phyloP scores from a whole-genome alignment of 2,797 vertebrate genomes.

The Zalophus californianus region DNA sequence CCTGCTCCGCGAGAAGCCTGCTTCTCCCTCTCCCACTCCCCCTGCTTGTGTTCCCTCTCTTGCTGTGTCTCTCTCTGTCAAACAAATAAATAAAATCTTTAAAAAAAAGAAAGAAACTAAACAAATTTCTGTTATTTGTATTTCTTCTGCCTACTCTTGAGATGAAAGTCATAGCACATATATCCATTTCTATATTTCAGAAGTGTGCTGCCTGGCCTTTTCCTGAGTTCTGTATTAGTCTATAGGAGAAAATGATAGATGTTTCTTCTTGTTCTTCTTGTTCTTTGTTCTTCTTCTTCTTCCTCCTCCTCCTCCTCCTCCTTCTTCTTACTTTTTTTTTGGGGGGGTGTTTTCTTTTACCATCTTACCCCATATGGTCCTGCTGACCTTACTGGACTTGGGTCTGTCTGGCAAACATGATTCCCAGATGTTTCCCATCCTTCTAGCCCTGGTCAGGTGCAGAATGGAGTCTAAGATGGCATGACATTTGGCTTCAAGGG shows the following conservation, averaged over 20 bases:
- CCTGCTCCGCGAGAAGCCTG: too few species aligned
- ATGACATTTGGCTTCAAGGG: background rate
- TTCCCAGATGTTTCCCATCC: background rate
- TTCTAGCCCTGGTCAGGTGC: background rate
- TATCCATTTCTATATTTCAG: background rate
- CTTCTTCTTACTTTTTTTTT: background rate
- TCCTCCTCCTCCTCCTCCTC: background rate
- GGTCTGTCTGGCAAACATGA: background rate
- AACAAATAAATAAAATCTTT: too few species aligned
- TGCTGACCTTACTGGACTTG: background rate
- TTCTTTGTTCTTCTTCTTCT: too few species aligned
- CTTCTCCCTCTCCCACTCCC: too few species aligned
- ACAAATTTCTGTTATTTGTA: background rate
- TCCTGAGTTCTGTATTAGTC: background rate
- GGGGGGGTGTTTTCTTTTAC: background rate
- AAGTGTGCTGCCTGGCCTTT: background rate
- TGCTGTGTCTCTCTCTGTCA: too few species aligned
- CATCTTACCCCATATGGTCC: background rate
- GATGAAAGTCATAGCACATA: background rate
- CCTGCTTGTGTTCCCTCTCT: too few species aligned
- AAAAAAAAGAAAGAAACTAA: background rate
- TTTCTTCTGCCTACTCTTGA: background rate
- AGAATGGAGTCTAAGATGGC: background rate
- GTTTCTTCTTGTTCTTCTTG: background rate
- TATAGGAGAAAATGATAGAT: slow-evolving; percentile 43